Conservation (phyloP, 2,113 vertebrate genomes). For the Poeciliopsis retropinna region DNA sequence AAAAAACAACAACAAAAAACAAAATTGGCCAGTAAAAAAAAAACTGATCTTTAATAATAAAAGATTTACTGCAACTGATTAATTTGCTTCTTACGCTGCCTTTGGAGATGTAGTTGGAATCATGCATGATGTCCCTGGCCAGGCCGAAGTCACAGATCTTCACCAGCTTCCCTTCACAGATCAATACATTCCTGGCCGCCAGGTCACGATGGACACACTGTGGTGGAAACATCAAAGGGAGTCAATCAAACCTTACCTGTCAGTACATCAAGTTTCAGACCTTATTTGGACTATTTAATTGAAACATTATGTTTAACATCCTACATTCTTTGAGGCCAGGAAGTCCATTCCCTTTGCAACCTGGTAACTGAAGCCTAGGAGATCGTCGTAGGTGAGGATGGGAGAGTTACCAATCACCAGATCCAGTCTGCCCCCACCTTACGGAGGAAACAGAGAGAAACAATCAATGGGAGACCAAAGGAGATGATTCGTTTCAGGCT, state of each 20-base stretch:
- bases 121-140: constrained; percentile 97
- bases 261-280: background rate
- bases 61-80: background rate
- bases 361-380: constrained; percentile 96
- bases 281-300: background rate
- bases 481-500: background rate
- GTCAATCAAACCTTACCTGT: background rate
- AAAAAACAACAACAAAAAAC: too few relatives aligned
- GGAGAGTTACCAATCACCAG: constrained; percentile 90
- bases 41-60: background rate
- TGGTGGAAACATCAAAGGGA: background rate
- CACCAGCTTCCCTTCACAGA: constrained; percentile 97
- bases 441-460: background rate
- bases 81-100: constrained; percentile 87
- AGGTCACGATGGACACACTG: constrained; percentile 98
- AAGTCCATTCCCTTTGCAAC: constrained; percentile 99
- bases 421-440: constrained; percentile 85
- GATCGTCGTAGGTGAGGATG: constrained; percentile 88
- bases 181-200: constrained; percentile 95
- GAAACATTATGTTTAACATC: constrained; percentile 2
- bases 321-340: constrained; percentile 95
- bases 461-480: constrained; percentile 17
- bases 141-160: constrained; percentile 99
- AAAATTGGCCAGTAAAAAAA: background rate
- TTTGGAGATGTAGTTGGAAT: constrained; percentile 99